These are phyloP conservation scores for Pomatorhinus ruficollis DNA, from an alignment of 2,113 vertebrate genomes.

Conservation along the genomic window DNA sequence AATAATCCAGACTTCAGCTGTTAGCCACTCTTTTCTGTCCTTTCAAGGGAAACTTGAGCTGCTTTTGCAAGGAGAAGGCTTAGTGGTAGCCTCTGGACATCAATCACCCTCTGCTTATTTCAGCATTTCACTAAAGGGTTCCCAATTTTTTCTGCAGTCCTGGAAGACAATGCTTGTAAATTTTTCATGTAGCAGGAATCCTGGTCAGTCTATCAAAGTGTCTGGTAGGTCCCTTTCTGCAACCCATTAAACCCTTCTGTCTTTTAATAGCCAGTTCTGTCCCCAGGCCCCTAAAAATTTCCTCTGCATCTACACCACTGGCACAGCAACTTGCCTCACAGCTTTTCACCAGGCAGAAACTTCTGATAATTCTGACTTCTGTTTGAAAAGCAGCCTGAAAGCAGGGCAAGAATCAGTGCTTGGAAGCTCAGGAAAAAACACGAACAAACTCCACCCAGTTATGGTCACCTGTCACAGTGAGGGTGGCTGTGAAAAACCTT, in stretches of 20 bases:
- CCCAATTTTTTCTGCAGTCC: background rate
- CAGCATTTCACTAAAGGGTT: constrained; percentile 1
- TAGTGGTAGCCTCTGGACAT: background rate
- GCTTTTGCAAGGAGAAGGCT: background rate
- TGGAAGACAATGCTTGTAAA: background rate
- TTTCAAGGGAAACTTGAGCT: background rate
- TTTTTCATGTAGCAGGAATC: background rate
- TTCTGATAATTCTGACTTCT: background rate
- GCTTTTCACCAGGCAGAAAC: background rate
- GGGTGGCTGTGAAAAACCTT: no score
- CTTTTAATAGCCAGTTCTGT: background rate
- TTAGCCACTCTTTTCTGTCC: background rate
- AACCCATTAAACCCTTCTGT: background rate
- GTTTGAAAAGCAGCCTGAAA: background rate
- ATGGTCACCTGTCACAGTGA: no score
- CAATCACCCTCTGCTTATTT: background rate
- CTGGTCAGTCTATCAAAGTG: background rate
- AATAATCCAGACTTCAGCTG: background rate
- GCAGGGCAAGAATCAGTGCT: background rate
- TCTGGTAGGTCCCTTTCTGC: background rate
- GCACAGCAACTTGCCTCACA: background rate
- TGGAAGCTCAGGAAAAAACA: background rate
- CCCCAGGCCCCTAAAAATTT: background rate
- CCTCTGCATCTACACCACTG: background rate
- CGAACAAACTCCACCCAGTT: rapidly evolving